Evolutionary conservation across 2,113 vertebrate genomes (phyloP).

Genomic region (Daboia siamensis): DNA sequence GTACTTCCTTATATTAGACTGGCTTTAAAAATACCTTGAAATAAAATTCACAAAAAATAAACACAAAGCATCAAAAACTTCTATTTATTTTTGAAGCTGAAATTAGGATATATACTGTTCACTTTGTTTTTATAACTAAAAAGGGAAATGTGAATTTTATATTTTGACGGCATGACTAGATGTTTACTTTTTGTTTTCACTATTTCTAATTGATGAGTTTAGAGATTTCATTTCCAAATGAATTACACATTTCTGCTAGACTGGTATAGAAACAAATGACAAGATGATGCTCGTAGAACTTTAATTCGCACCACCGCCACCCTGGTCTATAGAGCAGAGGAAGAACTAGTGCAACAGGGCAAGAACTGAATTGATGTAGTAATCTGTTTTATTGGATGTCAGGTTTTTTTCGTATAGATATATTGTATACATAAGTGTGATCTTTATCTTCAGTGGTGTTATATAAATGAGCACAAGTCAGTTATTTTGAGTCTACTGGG

Average conservation of each 20-base stretch:
- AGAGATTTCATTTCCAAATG: conserved; percentile 35
- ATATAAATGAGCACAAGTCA: conserved; percentile 60
- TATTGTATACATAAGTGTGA: conserved; percentile 27
- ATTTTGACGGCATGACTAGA: not conserved
- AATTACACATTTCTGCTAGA: not conserved
- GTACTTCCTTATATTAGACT: not conserved
- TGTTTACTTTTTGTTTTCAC: conserved; percentile 1
- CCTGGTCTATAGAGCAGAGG: not conserved
- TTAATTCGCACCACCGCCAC: too few species aligned
- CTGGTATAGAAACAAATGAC: not conserved
- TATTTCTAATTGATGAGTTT: conserved; percentile 19
- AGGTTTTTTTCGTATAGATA: conserved; percentile 39
- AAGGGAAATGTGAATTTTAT: not conserved
- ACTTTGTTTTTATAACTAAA: conserved; percentile 1
- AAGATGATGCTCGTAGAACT: not conserved
- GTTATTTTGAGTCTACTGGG: conserved; percentile 51
- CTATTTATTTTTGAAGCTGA: not conserved
- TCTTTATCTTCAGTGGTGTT: conserved; percentile 51
- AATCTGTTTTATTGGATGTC: conserved; percentile 52
- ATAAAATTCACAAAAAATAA: not conserved
- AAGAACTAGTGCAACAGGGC: conserved; percentile 46
- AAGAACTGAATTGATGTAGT: conserved; percentile 43
- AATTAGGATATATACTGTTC: not conserved
- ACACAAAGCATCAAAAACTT: not conserved
- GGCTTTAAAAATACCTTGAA: not conserved